These are phyloP conservation scores for Darevskia mixta DNA, from an alignment of 2,797 vertebrate species.

Conservation along the genomic window DNA sequence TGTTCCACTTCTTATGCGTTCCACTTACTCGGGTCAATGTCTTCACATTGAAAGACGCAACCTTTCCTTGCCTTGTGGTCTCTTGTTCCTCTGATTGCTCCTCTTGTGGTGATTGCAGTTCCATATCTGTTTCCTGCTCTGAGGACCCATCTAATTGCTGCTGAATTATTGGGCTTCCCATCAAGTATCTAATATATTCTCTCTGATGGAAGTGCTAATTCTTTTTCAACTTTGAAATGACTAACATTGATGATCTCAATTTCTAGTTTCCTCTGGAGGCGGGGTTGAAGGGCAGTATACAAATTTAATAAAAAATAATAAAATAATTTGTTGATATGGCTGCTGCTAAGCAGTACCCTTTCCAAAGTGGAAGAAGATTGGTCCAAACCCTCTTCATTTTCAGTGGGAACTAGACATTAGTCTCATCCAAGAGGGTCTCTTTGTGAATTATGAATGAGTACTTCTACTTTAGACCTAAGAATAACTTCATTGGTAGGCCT, in stretches of 20 bases:
- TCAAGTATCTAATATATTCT: constrained; percentile 35
- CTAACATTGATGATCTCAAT: constrained; percentile 38
- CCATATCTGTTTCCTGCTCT: constrained; percentile 8
- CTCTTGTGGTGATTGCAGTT: background rate
- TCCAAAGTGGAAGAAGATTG: background rate
- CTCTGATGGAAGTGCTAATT: background rate
- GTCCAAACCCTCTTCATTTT: background rate
- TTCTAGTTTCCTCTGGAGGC: background rate
- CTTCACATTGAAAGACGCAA: constrained; percentile 9
- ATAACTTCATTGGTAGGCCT: no score
- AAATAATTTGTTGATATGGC: background rate
- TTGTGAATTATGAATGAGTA: background rate
- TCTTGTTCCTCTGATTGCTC: constrained; percentile 29
- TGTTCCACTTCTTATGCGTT: constrained; percentile 5
- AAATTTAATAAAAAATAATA: no score
- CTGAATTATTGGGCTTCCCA: constrained; percentile 35
- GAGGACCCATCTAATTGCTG: constrained; percentile 23
- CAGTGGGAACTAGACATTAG: background rate
- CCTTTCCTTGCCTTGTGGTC: constrained; percentile 29
- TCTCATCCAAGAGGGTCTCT: background rate
- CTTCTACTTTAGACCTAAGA: no score
- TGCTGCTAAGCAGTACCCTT: background rate
- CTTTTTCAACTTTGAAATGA: constrained; percentile 39
- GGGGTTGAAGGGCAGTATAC: no score
- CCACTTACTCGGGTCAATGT: background rate